A percentile compares a stretch with the other conserved stretches of the same genome.
Conservation (phyloP, 2,113 vertebrate genomes). For the Calypte anna region DNA sequence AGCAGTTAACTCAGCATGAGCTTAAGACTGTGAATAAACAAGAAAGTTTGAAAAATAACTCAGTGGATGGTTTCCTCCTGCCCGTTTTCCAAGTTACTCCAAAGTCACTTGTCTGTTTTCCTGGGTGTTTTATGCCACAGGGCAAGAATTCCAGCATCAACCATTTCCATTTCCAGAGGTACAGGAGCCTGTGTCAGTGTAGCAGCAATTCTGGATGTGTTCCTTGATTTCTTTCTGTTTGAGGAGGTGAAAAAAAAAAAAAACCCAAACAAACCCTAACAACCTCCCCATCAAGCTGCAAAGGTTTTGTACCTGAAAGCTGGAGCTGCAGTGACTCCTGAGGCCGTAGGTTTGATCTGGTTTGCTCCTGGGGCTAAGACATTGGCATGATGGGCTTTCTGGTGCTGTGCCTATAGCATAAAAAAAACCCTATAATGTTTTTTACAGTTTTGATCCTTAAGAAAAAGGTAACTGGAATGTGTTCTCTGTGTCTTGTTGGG, state of each 20-base stretch:
- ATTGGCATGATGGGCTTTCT: background rate
- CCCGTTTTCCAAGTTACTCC: background rate
- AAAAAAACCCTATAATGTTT: no score
- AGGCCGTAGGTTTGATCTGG: background rate
- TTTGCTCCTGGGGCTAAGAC: background rate
- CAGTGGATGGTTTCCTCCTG: background rate
- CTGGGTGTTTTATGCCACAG: background rate
- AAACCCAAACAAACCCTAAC: no score
- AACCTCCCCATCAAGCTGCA: background rate
- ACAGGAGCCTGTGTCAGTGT: background rate
- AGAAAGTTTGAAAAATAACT: background rate
- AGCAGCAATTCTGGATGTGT: background rate
- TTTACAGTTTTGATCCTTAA: background rate
- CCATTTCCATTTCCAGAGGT: background rate
- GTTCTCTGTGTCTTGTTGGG: fast-evolving
- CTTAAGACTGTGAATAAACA: background rate
- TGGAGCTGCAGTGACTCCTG: background rate
- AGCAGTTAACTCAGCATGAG: background rate
- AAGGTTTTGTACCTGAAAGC: background rate
- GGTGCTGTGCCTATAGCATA: background rate
- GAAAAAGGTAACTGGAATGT: background rate
- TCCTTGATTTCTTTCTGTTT: background rate
- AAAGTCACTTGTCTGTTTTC: background rate
- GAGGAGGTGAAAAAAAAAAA: no score
- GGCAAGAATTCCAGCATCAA: background rate